Conservation (phyloP, 2,113 vertebrate genomes). For the Oryzias celebensis region DNA sequence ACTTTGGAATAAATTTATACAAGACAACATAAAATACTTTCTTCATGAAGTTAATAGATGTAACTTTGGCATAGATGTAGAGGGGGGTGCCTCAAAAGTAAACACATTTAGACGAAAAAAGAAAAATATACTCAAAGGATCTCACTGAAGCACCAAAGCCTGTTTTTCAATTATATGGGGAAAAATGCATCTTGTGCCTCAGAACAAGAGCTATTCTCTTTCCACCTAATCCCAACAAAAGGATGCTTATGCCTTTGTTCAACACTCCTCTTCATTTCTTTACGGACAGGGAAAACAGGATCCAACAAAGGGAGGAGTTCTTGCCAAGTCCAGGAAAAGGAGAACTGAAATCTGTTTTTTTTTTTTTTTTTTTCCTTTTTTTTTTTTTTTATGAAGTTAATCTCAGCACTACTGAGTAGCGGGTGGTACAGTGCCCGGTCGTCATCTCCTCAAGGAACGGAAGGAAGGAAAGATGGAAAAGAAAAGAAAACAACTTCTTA, state of each 20-base stretch:
- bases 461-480: neutral
- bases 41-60: neutral
- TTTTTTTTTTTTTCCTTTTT: conserved; percentile 52
- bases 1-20: conserved; percentile 19
- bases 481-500: conserved; percentile 33
- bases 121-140: conserved; percentile 11
- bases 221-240: conserved; percentile 74
- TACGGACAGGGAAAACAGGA: conserved; percentile 58
- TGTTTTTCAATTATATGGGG: conserved; percentile 73
- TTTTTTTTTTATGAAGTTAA: conserved; percentile 53
- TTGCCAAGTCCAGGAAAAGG: conserved; percentile 57
- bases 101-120: conserved; percentile 4
- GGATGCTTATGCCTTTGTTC: conserved; percentile 71
- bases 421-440: conserved; percentile 35
- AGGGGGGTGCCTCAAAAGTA: conserved; percentile 11
- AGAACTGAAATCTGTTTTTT: conserved; percentile 48
- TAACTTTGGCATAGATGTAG: too few species aligned
- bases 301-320: conserved; percentile 51
- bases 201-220: conserved; percentile 70
- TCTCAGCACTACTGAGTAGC: conserved; percentile 63
- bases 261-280: conserved; percentile 55
- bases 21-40: conserved; percentile 10
- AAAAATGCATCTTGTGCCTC: conserved; percentile 59
- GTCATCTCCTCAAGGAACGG: conserved; percentile 31
- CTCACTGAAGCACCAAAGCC: conserved; percentile 53